Percentiles rank a stretch among this genome's conserved stretches.
Evolutionary conservation across 1,140 invertebrate genomes (phyloP).

Genomic region (Ericerus pela): DNA sequence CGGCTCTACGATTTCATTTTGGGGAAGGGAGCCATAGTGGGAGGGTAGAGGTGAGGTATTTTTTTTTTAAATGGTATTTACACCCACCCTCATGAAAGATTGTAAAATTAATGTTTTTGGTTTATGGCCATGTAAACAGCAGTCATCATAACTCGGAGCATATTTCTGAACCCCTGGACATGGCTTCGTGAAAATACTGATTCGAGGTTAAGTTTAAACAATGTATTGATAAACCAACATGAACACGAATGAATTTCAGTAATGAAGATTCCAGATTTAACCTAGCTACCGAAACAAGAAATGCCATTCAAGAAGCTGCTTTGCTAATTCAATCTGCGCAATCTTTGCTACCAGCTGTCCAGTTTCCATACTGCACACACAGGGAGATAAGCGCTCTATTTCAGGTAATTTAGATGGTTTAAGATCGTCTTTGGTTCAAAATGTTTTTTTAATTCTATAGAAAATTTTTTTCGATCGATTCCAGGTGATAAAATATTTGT

Average conservation of each 20-base stretch:
- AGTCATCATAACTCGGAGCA: too few relatives aligned
- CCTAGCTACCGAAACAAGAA: slow-evolving; percentile 35
- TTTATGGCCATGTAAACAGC: too few relatives aligned
- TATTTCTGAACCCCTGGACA: too few relatives aligned
- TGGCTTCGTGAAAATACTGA: neutral
- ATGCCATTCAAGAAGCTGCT: slow-evolving; percentile 41
- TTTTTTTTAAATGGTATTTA: too few relatives aligned
- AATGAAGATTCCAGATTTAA: slow-evolving; percentile 21
- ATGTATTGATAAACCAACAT: too few relatives aligned
- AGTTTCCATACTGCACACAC: slow-evolving; percentile 44
- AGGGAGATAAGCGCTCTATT: slow-evolving; percentile 38
- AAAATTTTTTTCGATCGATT: slow-evolving; percentile 9
- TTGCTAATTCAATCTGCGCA: slow-evolving; percentile 41
- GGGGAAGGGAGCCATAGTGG: too few relatives aligned
- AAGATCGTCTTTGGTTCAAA: neutral
- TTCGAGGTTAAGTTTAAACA: neutral
- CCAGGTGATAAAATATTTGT: slow-evolving; percentile 38
- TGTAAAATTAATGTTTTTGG: too few relatives aligned
- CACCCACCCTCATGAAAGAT: too few relatives aligned
- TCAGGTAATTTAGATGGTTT: slow-evolving; percentile 27
- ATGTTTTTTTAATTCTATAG: neutral
- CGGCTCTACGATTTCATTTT: too few relatives aligned
- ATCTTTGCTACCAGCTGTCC: slow-evolving; percentile 38
- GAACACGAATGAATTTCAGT: slow-evolving; percentile 15
- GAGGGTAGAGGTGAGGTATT: too few relatives aligned